These are phyloP conservation scores for Antheraea assamensis DNA, from an alignment of 2,888 invertebrate species.

Conservation along the genomic window DNA sequence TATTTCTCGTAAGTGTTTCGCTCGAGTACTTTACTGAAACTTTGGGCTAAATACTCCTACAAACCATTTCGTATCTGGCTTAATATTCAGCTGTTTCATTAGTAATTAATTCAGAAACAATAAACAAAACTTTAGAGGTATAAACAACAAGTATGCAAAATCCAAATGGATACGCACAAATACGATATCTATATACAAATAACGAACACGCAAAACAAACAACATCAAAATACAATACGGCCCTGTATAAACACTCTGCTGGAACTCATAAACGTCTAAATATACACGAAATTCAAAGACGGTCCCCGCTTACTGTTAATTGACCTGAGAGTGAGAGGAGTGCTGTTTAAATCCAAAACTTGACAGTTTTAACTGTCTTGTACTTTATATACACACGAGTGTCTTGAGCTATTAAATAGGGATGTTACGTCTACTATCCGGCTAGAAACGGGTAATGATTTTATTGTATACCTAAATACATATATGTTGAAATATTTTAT, in stretches of 20 bases:
- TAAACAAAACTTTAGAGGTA: constrained; percentile 7
- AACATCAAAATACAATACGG: constrained; percentile 28
- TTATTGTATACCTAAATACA: neutral
- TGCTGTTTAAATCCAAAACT: constrained; percentile 43
- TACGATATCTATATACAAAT: constrained; percentile 1
- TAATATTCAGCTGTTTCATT: neutral
- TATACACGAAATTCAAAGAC: constrained; percentile 49
- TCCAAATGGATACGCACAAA: constrained; percentile 8
- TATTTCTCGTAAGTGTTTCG: neutral
- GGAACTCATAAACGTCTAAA: constrained; percentile 57
- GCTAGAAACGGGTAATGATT: neutral
- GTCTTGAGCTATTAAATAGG: constrained; percentile 15
- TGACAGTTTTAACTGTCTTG: constrained; percentile 61
- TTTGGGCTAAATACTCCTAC: neutral
- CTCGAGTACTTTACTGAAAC: neutral
- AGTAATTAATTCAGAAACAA: constrained; percentile 13
- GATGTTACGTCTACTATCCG: constrained; percentile 10
- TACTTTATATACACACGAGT: constrained; percentile 28
- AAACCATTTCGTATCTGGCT: neutral
- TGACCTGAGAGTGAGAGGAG: constrained; percentile 41
- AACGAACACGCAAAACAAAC: constrained; percentile 20
- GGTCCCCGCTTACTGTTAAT: constrained; percentile 42
- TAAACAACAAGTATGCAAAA: constrained; percentile 3
- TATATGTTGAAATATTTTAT: neutral
- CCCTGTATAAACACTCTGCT: constrained; percentile 33